Conservation (phyloP, 2,113 vertebrate species). For the Lepus americanus region DNA sequence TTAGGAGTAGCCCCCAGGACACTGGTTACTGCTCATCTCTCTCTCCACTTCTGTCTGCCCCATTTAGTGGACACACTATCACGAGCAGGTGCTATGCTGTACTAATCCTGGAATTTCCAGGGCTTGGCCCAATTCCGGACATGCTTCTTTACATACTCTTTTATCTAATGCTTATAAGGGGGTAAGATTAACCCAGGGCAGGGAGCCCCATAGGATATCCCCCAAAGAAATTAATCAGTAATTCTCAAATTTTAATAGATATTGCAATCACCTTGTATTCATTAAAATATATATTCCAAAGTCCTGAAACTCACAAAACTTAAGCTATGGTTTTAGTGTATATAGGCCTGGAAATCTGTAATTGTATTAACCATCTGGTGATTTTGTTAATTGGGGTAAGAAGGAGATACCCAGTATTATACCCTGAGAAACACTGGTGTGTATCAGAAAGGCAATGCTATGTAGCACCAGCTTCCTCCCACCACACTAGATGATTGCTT, state of each 20-base stretch:
- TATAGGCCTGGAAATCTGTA: neutral
- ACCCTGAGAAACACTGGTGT: neutral
- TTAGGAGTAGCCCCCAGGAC: too few relatives aligned
- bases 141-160: neutral
- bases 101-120: too few relatives aligned
- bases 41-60: too few relatives aligned
- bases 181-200: neutral
- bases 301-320: neutral
- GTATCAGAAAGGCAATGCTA: neutral
- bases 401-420: neutral
- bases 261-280: neutral
- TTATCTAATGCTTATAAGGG: neutral
- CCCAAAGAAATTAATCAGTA: neutral
- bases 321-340: neutral
- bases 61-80: too few relatives aligned
- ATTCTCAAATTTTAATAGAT: neutral
- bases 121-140: neutral
- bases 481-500: neutral
- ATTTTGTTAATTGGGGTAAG: neutral
- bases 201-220: neutral
- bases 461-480: too few relatives aligned
- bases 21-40: too few relatives aligned
- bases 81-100: too few relatives aligned
- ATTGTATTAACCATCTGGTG: neutral
- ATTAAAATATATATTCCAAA: constrained; percentile 31